Base-by-base conservation (phyloP, 2,797 vertebrate genomes). In the Syndactyla subalaris region DNA sequence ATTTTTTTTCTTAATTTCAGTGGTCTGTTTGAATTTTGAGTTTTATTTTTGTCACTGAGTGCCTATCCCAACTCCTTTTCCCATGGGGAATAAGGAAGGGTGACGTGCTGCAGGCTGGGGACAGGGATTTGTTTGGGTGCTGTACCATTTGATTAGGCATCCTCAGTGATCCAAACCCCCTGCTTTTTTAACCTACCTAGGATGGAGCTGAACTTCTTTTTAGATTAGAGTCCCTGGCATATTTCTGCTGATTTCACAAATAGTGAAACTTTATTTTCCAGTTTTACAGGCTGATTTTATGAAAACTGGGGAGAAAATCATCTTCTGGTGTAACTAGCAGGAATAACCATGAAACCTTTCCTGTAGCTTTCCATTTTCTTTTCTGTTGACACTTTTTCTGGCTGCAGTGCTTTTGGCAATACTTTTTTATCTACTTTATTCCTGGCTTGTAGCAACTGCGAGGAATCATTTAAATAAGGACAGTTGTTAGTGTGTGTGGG, bases 51-150 rank as follows among this genome's bases (percentile, higher is more conserved):
- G 65, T 23, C 34, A n/a, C 54, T 18, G 51, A 61, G 43, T 6
- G 2, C 41, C 55, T 70, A 38, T 81, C 48, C n/a, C 26, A 27
- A 21, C 30, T 85, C 12, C 20, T 49, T 51, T 79, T 62, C 14
- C 30, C 0, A 0, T 32, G 57, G 12, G 49, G 24, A 74, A n/a
- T 48, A 75, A 58, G 61, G 55, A 78, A n/a, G 0, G 0, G 10
- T 58, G 23, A 32, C 0, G 0, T 41, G 66, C n/a, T 83, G 67
- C 49, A 67, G 45, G 30, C 15, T 27, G 7, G 32, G 39, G 18
- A 21, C 12, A 12, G 3, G 0, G 6, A 2, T 24, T 49, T 41
- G 10, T 67, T 41, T 48, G 34, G 71, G 39, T 21, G 29, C 45
- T 78, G 26, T 61, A 13, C 43, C 22, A 1, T 70, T 70, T 52